Conservation (phyloP, 2,888 invertebrate species). For the Phrixothrix hirtus region DNA sequence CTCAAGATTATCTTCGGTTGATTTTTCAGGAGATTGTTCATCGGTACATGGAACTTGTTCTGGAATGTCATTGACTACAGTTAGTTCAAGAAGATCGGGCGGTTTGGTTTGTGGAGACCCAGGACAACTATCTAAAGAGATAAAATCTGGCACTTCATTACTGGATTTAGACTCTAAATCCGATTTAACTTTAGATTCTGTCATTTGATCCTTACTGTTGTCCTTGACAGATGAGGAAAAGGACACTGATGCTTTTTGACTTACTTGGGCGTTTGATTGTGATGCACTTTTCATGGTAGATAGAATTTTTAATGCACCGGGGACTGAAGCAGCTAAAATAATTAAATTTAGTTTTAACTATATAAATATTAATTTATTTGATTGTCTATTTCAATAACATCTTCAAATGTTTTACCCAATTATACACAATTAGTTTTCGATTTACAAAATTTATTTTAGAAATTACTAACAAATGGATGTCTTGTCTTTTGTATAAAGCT, state of each 20-base stretch:
- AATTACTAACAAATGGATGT: too few relatives aligned
- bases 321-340: not conserved
- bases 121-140: slow-evolving; percentile 13
- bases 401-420: too few relatives aligned
- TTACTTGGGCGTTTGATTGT: slow-evolving; percentile 11
- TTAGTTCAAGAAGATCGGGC: not conserved
- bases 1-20: too few relatives aligned
- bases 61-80: too few relatives aligned
- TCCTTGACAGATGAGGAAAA: not conserved
- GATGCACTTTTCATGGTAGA: slow-evolving; percentile 4
- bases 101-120: slow-evolving; percentile 4
- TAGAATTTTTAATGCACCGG: slow-evolving; percentile 5
- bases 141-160: slow-evolving; percentile 14
- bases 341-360: too few relatives aligned
- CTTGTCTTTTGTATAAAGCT: too few relatives aligned
- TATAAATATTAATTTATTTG: not conserved
- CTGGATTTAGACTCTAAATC: not conserved
- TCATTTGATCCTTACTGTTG: not conserved
- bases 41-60: too few relatives aligned
- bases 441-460: too few relatives aligned
- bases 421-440: too few relatives aligned
- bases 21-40: not conserved
- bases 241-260: slow-evolving; percentile 5
- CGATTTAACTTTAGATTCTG: not conserved
- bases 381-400: too few relatives aligned